Base-by-base conservation (phyloP, 1,140 invertebrate genomes). In the Anoplophora glabripennis region DNA sequence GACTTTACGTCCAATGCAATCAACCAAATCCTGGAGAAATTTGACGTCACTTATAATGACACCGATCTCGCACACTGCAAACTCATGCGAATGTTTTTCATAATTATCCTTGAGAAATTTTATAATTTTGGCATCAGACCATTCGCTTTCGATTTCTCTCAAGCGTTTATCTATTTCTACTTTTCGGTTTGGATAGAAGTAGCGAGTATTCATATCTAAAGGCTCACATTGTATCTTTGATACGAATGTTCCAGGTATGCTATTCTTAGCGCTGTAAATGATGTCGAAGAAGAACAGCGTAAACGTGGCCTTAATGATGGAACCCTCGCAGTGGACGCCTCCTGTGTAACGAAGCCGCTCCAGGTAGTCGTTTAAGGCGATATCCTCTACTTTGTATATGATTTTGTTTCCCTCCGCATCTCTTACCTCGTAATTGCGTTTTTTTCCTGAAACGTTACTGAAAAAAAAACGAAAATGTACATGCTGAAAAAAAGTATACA, bases 261-360 rank as follows among this genome's bases (percentile, higher is more conserved):
- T 28, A 34, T 41, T 53, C 33, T 65, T 47, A 52, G 37, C 53
- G 33, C 47, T 59, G 40, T 71, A 74, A 48, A 72, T 72, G 7
- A 72, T 68, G 18, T 74, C 71, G 69, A 70, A 72, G 60, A 74
- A 72, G 38, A 71, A 64, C 34, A 74, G 38, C 41, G 45, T 63
- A 52, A 72, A 68, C 7, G 67, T 28, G 7, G 53, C 60, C 17
- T 34, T 42, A 7, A 72, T 41, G 12, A 72, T 28, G 7, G 37
- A 36, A 14, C 66, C 67, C 60, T 74, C 71, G 57, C 70, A 72
- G 49, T 72, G 69, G 28, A 59, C 52, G 8, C 68, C 70, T 42
- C 53, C 37, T 15, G 64, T 61, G 59, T 56, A 72, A 28, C 46
- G 59, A 34, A 48, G 15, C 34, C 59, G 56, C 33, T 59, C 54